phyloP scores from a whole-genome alignment of 2,113 vertebrate species.

The Propithecus coquereli region DNA sequence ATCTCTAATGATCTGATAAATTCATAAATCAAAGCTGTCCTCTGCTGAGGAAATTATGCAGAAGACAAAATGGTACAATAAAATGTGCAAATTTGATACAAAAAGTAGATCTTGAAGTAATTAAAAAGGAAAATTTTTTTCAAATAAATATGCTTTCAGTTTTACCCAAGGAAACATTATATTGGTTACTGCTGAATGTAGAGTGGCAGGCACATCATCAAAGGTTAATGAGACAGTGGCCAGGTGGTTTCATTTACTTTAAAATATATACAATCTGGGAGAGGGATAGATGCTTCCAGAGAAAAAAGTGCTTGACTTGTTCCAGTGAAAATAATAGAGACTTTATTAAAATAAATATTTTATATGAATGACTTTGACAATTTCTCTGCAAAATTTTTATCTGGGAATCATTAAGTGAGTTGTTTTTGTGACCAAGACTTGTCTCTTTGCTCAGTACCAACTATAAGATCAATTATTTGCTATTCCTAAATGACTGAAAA shows the following conservation, averaged over 20 bases:
- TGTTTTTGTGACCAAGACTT: background rate
- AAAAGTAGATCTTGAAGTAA: background rate
- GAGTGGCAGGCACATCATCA: background rate
- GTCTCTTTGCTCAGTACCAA: background rate
- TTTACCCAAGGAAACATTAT: background rate
- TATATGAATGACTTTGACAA: too few species aligned
- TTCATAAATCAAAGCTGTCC: background rate
- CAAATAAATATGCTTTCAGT: background rate
- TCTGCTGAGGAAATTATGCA: background rate
- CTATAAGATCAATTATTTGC: background rate
- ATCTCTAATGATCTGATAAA: background rate
- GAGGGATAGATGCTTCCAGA: background rate
- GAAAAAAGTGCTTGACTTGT: background rate
- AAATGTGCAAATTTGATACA: background rate
- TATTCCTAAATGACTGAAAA: background rate
- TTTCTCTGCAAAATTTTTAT: background rate
- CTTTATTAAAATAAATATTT: background rate
- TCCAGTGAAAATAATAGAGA: background rate
- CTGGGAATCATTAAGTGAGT: background rate
- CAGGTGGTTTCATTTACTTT: background rate
- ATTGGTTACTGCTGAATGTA: background rate
- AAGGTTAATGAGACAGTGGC: background rate
- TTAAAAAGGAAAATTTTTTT: background rate
- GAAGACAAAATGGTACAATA: background rate
- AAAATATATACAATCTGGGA: background rate